Conservation (phyloP, 1,140 invertebrate species). For the Cataglyphis hispanica region DNA sequence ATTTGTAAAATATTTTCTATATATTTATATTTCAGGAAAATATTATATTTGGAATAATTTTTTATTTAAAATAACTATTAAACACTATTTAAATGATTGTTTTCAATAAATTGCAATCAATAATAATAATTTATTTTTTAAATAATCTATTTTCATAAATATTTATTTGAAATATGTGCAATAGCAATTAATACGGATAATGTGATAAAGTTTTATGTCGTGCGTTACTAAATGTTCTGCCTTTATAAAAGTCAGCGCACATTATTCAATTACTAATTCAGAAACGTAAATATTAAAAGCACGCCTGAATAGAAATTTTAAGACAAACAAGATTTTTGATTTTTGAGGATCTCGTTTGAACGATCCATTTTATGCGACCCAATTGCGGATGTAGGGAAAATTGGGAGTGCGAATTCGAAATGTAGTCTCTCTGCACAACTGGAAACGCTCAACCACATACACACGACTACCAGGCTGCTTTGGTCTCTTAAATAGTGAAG, state of each 20-base stretch:
- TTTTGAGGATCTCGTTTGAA: slow-evolving; percentile 5
- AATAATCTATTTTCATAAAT: no score
- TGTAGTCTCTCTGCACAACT: slow-evolving; percentile 43
- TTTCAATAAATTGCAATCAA: no score
- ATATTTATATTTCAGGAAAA: no score
- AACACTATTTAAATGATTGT: no score
- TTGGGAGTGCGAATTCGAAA: slow-evolving; percentile 34
- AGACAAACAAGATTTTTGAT: slow-evolving; percentile 8
- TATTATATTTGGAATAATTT: no score
- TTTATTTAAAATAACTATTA: no score
- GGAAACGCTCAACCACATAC: slow-evolving; percentile 21
- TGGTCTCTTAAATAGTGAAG: slow-evolving; percentile 75
- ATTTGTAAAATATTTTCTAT: no score
- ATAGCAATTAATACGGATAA: no score
- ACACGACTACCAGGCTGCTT: slow-evolving; percentile 68
- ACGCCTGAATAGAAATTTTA: neutral
- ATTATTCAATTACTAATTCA: neutral
- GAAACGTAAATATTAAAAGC: neutral
- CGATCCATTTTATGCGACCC: slow-evolving; percentile 3
- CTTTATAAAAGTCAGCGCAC: neutral
- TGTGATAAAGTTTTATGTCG: no score
- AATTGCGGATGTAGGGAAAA: slow-evolving; percentile 29
- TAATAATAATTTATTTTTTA: no score
- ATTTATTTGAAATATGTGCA: neutral
- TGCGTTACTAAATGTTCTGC: neutral